Evolutionary conservation across 2,888 invertebrate species (phyloP), one percentile per base, ranked within the genome.

Genomic region (Cinara cedri): DNA sequence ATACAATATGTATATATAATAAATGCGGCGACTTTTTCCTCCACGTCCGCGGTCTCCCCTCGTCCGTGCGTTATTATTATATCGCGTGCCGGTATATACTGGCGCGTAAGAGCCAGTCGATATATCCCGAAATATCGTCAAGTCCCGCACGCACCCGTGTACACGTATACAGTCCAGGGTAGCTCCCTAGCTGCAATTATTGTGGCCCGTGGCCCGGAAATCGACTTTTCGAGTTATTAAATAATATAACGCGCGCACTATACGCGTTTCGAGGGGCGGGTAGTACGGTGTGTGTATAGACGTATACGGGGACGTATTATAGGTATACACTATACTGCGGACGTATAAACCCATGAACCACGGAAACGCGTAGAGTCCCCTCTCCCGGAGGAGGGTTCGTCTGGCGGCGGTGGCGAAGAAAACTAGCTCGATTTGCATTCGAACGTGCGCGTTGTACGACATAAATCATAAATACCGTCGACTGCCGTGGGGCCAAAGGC

Each of bases 371-470:
- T 19, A 3, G n/a, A n/a, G 34, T 34, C 34, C 34, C 34, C 6
- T 6, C 6, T 34, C 6, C 9, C 24, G 34, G 70, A 71, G 34
- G 70, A 71, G 72, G 72, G 72, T 65, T 42, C 13, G 19, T 54
- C 19, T 54, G 54, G 19, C 54, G 8, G 44, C 51, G 2, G 13
- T 13, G n/a, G 14, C 26, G 55, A 49, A 24, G 62, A 62, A 70
- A 78, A 70, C 70, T 68, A 60, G 51, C 78, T 60, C 60, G 62
- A 78, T 68, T 76, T 66, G n/a, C 55, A 76, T 66, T 76, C 57
- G 66, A 76, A 66, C 46, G 65, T 9, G 34, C 34, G 34, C n/a
- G 57, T 21, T 34, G 19, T 72, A 72, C 14, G 19, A 14, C 26
- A 14, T 9, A 11, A 10, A 8, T 19, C 11, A 21, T 10, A 10